Evolutionary conservation across 2,888 invertebrate species (phyloP).

Genomic region (Sericinus montela): DNA sequence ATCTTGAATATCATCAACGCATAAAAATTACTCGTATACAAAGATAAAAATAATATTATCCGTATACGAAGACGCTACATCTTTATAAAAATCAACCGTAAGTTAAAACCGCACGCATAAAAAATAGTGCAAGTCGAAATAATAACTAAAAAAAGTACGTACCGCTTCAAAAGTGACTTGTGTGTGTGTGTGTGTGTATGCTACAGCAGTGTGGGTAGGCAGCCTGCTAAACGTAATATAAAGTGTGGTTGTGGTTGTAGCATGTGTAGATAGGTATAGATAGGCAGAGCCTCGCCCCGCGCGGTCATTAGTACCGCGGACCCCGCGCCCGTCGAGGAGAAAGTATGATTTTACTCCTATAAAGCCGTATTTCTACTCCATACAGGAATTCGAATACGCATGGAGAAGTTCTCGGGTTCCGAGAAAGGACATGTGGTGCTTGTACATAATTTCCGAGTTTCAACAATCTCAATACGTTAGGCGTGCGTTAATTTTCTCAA

Average conservation of each 20-base stretch:
- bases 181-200: constrained; percentile 53
- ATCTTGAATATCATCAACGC: no score
- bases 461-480: constrained; percentile 69
- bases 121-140: constrained; percentile 71
- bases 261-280: constrained; percentile 56
- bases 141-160: constrained; percentile 61
- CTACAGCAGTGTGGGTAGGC: constrained; percentile 65
- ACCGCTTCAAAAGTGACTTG: constrained; percentile 41
- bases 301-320: constrained; percentile 71
- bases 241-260: constrained; percentile 71
- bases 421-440: constrained; percentile 71
- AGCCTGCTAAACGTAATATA: constrained; percentile 77
- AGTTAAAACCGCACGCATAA: constrained; percentile 40
- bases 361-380: constrained; percentile 80
- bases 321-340: constrained; percentile 56
- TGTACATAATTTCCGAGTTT: constrained; percentile 73
- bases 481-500: constrained; percentile 51
- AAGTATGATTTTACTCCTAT: constrained; percentile 80
- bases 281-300: constrained; percentile 63
- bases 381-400: constrained; percentile 77
- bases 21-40: no score
- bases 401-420: constrained; percentile 62
- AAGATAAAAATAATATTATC: no score
- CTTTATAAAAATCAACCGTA: constrained; percentile 11
- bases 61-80: background rate